phyloP scores from a whole-genome alignment of 1,140 invertebrate genomes.

The Sipha flava region DNA sequence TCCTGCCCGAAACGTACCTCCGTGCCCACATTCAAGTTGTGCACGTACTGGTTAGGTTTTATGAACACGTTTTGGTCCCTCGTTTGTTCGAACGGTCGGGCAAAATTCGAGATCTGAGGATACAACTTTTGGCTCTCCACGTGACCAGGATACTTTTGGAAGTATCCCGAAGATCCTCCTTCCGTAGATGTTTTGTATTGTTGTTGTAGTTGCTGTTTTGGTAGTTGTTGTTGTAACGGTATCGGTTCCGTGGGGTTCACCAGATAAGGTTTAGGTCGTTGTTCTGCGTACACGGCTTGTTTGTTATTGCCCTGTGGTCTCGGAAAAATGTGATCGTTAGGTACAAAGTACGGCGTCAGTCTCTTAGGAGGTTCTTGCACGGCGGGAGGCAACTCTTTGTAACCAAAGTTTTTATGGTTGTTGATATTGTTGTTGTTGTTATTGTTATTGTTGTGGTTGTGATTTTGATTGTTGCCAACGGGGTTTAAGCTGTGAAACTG shows the following conservation, averaged over 20 bases:
- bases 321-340: neutral
- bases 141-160: slow-evolving; percentile 1
- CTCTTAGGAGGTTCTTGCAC: neutral
- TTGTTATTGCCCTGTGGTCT: neutral
- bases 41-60: slow-evolving; percentile 1
- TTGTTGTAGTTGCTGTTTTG: neutral
- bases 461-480: too few species aligned
- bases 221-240: neutral
- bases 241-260: neutral
- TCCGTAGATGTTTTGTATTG: neutral
- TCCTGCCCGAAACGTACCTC: neutral
- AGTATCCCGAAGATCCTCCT: neutral
- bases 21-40: neutral
- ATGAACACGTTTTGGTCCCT: neutral
- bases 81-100: slow-evolving; percentile 1
- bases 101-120: neutral
- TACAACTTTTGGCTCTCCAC: slow-evolving; percentile 2
- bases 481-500: too few species aligned
- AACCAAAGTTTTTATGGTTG: neutral
- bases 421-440: neutral
- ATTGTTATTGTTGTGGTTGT: neutral
- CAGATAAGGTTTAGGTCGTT: neutral
- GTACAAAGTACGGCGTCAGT: neutral
- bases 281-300: neutral
- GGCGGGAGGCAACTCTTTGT: neutral